Conservation (phyloP, 2,113 vertebrate genomes). For the Lethenteron camtschaticum region DNA sequence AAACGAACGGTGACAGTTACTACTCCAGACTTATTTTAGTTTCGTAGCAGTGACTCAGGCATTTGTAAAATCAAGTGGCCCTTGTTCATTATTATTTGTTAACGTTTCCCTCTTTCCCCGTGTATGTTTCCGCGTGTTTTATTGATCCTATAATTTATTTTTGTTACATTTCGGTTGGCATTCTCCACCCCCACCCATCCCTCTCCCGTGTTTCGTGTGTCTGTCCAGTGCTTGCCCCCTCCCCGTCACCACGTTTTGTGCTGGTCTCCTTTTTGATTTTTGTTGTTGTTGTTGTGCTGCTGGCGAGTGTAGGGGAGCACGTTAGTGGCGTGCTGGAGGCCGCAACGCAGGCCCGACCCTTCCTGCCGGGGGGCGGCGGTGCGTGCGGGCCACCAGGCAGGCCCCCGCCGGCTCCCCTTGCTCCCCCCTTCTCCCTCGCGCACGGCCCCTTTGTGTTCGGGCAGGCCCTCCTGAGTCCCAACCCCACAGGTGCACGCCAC, state of each 20-base stretch:
- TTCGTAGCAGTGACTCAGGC: too few species aligned
- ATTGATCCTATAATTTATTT: conserved; percentile 14
- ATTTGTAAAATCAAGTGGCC: too few species aligned
- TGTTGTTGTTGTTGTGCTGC: conserved; percentile 65
- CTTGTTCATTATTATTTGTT: too few species aligned
- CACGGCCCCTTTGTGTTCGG: conserved; percentile 99
- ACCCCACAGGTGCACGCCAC: too few species aligned
- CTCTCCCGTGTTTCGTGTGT: conserved; percentile 10
- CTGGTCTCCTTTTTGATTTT: neutral
- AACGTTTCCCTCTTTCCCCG: conserved; percentile 6
- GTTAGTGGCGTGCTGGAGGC: conserved; percentile 99
- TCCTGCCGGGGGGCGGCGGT: conserved; percentile 39
- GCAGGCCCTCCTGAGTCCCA: conserved; percentile 29
- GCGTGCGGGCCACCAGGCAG: neutral
- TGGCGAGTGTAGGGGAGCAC: conserved; percentile 94
- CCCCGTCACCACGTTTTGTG: conserved; percentile 17
- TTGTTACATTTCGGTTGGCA: conserved; percentile 11
- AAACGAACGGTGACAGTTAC: too few species aligned
- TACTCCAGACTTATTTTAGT: too few species aligned
- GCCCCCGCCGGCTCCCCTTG: neutral
- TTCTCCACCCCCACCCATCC: conserved; percentile 6
- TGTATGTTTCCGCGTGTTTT: conserved; percentile 10
- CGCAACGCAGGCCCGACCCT: conserved; percentile 88
- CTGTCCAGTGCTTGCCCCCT: conserved; percentile 11
- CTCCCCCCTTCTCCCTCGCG: conserved; percentile 78